A percentile compares a stretch with the other conserved stretches of the same genome.
These are phyloP conservation scores for Corythornis cristatus DNA, from an alignment of 2,113 vertebrate species.

Conservation along the genomic window DNA sequence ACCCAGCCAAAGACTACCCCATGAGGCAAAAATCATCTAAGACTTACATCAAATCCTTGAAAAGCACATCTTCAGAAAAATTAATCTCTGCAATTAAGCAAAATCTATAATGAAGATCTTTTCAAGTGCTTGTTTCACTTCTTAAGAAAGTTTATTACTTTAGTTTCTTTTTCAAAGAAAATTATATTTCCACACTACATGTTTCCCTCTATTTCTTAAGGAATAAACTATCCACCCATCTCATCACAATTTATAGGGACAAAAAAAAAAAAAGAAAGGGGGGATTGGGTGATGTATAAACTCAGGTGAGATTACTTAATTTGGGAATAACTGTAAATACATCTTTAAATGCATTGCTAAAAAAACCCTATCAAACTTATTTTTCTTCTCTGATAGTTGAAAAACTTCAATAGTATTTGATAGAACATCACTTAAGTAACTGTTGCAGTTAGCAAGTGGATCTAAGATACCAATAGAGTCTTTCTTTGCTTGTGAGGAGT, in stretches of 20 bases:
- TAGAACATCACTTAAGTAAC: fast-evolving
- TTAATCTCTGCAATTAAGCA: fast-evolving
- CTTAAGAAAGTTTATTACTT: not conserved
- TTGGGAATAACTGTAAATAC: not conserved
- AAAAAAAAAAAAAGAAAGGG: not conserved
- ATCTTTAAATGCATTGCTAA: not conserved
- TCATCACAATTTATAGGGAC: not conserved
- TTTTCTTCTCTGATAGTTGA: not conserved
- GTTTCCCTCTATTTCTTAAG: fast-evolving
- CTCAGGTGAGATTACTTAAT: not conserved
- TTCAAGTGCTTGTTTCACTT: fast-evolving
- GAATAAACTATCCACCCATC: fast-evolving
- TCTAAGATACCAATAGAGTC: not conserved
- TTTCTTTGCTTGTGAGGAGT: fast-evolving
- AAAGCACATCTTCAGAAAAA: not conserved
- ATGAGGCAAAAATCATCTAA: fast-evolving
- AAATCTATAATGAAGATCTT: fast-evolving
- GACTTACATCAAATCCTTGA: not conserved
- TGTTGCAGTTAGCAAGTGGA: not conserved
- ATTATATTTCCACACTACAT: fast-evolving
- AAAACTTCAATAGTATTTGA: not conserved
- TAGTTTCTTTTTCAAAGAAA: not conserved
- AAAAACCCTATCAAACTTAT: not conserved
- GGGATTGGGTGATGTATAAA: not conserved
- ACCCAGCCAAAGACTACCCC: fast-evolving